Evolutionary conservation across 2,797 vertebrate species (phyloP).

Genomic region (Catharus ustulatus): DNA sequence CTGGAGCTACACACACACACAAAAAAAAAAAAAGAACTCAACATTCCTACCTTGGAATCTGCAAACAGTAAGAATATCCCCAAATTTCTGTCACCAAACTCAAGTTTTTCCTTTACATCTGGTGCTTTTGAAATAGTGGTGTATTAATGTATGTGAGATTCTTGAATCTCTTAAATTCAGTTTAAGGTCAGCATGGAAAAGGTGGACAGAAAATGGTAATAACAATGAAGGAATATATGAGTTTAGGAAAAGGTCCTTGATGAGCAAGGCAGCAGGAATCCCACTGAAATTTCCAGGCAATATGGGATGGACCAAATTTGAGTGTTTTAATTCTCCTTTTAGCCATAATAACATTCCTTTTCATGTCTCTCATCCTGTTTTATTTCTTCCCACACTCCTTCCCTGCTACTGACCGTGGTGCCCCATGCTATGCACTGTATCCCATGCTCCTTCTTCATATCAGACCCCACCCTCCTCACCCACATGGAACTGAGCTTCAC

Average conservation of each 20-base stretch:
- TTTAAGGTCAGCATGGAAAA: neutral
- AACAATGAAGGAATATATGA: neutral
- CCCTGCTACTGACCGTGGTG: accelerated
- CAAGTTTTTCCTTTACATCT: neutral
- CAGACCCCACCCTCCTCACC: neutral
- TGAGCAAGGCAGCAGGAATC: neutral
- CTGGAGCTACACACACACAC: neutral
- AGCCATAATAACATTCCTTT: neutral
- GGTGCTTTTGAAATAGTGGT: accelerated
- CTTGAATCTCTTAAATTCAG: neutral
- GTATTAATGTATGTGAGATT: neutral
- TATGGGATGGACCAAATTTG: neutral
- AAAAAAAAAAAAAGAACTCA: neutral
- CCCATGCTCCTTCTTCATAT: accelerated
- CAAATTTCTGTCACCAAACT: neutral
- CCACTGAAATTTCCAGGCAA: neutral
- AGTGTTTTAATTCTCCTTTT: neutral
- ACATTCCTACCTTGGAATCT: neutral
- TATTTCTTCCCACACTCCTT: neutral
- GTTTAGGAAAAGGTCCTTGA: neutral
- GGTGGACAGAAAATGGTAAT: neutral
- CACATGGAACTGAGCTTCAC: neutral
- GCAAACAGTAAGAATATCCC: neutral
- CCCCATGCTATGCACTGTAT: neutral
- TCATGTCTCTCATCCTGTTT: neutral